Evolutionary conservation across 2,113 vertebrate species (phyloP).

Genomic region (Spilogale gracilis): DNA sequence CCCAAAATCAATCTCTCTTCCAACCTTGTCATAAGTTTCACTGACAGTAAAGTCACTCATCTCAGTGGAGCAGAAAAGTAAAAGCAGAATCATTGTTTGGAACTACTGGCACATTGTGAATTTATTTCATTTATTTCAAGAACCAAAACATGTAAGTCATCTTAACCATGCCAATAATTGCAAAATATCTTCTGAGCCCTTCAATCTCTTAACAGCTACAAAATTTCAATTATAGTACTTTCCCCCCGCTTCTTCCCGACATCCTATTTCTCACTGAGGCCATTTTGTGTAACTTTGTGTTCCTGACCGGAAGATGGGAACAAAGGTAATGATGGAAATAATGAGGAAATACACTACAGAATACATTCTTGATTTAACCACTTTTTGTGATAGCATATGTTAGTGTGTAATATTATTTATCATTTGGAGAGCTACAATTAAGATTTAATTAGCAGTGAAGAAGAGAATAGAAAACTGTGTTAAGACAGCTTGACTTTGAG

Average conservation of each 20-base stretch:
- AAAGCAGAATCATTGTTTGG: slow-evolving; percentile 57
- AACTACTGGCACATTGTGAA: slow-evolving; percentile 46
- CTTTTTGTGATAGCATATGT: not conserved
- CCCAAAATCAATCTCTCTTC: slow-evolving; percentile 56
- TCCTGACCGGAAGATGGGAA: slow-evolving; percentile 59
- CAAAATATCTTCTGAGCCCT: not conserved
- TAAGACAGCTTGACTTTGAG: not conserved
- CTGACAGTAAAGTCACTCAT: slow-evolving; percentile 49
- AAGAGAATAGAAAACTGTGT: not conserved
- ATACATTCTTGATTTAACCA: not conserved
- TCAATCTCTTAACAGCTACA: slow-evolving; percentile 37
- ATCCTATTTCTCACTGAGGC: slow-evolving; percentile 59
- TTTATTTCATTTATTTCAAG: slow-evolving; percentile 67
- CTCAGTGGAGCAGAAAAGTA: slow-evolving; percentile 56
- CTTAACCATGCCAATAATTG: slow-evolving; percentile 42
- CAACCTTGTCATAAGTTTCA: slow-evolving; percentile 62
- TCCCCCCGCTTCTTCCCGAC: not conserved
- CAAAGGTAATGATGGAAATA: slow-evolving; percentile 69
- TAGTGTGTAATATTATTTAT: not conserved
- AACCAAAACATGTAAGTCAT: slow-evolving; percentile 57
- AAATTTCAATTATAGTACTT: slow-evolving; percentile 51
- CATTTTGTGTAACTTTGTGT: slow-evolving; percentile 60
- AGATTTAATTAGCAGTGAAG: slow-evolving; percentile 1
- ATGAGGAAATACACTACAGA: not conserved
- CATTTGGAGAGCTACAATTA: not conserved